phyloP scores from a whole-genome alignment of 2,888 invertebrate genomes.

The Dryobota labecula region DNA sequence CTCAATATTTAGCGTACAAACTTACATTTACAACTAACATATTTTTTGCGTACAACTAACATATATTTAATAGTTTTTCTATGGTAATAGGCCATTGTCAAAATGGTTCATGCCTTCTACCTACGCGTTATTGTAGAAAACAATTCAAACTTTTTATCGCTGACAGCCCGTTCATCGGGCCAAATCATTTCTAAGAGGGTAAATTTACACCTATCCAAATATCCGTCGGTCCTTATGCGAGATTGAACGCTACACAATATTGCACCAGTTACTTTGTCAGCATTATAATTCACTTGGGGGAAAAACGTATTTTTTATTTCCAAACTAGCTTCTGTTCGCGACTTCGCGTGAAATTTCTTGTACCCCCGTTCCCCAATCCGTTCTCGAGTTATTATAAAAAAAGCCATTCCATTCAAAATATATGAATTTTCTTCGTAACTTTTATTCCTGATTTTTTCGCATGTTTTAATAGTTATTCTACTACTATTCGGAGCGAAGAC shows the following conservation, averaged over 20 bases:
- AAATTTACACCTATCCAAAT: slow-evolving; percentile 71
- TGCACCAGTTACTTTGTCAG: slow-evolving; percentile 24
- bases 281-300: slow-evolving; percentile 9
- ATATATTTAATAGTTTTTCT: background rate
- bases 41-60: too few species aligned
- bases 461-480: too few species aligned
- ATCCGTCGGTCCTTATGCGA: slow-evolving; percentile 50
- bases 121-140: background rate
- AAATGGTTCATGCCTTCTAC: background rate
- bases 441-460: too few species aligned
- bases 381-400: too few species aligned
- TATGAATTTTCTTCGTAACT: too few species aligned
- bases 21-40: too few species aligned
- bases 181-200: slow-evolving; percentile 43
- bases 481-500: too few species aligned
- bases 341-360: too few species aligned
- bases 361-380: too few species aligned
- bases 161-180: background rate
- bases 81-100: background rate
- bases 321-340: too few species aligned
- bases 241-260: slow-evolving; percentile 25
- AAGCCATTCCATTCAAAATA: too few species aligned
- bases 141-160: background rate
- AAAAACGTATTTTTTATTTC: background rate
- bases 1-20: too few species aligned